phyloP scores from a whole-genome alignment of 37 sponge, comb jelly and placozoan genomes.

The Beroe forskalii region DNA sequence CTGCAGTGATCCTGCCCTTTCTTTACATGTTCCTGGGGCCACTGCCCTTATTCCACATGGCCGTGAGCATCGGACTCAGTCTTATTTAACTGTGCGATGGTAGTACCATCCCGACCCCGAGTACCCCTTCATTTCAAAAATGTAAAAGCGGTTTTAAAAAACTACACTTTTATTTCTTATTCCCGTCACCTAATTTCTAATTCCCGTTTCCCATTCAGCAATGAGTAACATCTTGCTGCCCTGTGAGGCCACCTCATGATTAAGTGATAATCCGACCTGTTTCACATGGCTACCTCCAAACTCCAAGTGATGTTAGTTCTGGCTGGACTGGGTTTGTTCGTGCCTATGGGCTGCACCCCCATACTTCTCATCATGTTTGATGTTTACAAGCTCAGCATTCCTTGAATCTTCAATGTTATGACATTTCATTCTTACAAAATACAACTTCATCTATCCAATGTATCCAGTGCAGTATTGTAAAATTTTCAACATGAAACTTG shows the following conservation, averaged over 20 bases:
- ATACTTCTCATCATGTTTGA: constrained; percentile 60
- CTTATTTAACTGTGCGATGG: too few relatives aligned
- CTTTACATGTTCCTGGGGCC: constrained; percentile 62
- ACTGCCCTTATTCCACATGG: neutral
- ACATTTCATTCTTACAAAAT: neutral
- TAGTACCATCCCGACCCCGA: neutral
- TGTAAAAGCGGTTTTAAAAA: too few relatives aligned
- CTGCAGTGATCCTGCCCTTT: constrained; percentile 31
- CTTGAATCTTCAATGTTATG: neutral
- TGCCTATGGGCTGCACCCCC: constrained; percentile 60
- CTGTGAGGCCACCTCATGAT: neutral
- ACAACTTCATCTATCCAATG: too few relatives aligned
- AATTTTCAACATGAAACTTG: too few relatives aligned
- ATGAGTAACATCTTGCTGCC: neutral
- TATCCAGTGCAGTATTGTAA: too few relatives aligned
- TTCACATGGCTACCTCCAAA: neutral
- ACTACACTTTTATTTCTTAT: too few relatives aligned
- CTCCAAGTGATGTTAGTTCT: constrained; percentile 39
- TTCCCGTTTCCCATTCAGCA: too few relatives aligned
- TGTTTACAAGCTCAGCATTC: constrained; percentile 36
- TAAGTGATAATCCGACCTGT: neutral
- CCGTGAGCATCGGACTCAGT: too few relatives aligned
- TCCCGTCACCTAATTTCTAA: too few relatives aligned
- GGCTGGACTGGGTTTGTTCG: constrained; percentile 43
- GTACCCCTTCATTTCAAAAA: too few relatives aligned